Conservation (phyloP, 2,888 invertebrate genomes). For the Cancer borealis region DNA sequence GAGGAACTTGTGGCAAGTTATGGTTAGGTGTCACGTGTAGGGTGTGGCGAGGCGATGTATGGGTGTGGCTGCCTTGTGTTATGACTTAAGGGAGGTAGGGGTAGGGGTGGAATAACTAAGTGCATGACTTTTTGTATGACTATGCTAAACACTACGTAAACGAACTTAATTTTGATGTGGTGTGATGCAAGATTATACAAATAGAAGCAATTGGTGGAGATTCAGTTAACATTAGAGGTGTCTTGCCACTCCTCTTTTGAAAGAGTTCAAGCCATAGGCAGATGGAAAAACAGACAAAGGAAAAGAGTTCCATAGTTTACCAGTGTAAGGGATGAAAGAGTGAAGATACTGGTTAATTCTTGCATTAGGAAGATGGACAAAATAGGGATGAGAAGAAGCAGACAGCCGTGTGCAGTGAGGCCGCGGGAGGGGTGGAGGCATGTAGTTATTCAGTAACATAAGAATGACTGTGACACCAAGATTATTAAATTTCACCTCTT, state of each 20-base stretch:
- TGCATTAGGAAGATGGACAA: not conserved
- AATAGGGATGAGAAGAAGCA: not conserved
- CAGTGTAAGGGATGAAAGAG: too few species aligned
- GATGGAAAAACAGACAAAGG: too few species aligned
- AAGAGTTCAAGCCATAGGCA: too few species aligned
- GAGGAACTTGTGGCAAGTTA: not conserved
- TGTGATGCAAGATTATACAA: not conserved
- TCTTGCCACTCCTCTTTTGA: too few species aligned
- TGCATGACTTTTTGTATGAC: not conserved
- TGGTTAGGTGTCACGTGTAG: not conserved
- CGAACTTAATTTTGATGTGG: not conserved
- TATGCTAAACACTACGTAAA: not conserved
- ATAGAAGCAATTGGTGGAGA: too few species aligned
- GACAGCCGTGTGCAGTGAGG: not conserved
- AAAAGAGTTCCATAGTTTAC: too few species aligned
- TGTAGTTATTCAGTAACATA: too few species aligned
- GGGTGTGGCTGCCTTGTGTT: not conserved
- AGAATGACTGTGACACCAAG: not conserved
- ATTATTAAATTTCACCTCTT: not conserved
- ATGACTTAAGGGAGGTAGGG: not conserved
- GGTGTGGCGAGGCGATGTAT: not conserved
- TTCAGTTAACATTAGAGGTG: too few species aligned
- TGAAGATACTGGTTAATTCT: too few species aligned
- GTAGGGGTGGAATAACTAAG: not conserved
- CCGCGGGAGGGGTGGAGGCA: too few species aligned